phyloP scores from a whole-genome alignment of 2,113 vertebrate genomes.

The Erythrolamprus reginae region DNA sequence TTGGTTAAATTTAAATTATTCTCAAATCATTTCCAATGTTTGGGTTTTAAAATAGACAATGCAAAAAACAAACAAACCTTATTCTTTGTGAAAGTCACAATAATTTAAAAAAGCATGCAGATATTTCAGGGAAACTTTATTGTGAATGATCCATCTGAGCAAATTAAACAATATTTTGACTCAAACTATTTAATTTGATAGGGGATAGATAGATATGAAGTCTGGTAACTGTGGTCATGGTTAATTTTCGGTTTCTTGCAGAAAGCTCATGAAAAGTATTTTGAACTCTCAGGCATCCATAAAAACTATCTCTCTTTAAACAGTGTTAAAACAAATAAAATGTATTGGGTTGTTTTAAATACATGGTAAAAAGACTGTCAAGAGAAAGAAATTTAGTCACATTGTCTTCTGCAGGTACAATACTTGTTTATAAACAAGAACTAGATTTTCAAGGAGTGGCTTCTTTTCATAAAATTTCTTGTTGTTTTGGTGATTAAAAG shows the following conservation, averaged over 20 bases:
- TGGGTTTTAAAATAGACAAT: not conserved
- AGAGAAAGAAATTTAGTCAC: not conserved
- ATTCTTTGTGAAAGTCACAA: not conserved
- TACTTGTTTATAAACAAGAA: not conserved
- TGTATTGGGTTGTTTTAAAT: not conserved
- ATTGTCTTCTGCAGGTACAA: not conserved
- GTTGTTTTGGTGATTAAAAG: not conserved
- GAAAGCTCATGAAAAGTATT: not conserved
- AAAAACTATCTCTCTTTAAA: slow-evolving; percentile 10
- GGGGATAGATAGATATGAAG: not conserved
- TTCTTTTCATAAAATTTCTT: not conserved
- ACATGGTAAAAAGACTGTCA: not conserved
- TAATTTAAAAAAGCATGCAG: slow-evolving; percentile 2
- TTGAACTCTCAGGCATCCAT: not conserved
- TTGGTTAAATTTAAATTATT: not conserved
- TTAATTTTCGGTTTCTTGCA: not conserved
- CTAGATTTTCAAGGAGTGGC: not conserved
- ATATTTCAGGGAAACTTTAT: not conserved
- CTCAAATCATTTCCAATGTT: not conserved
- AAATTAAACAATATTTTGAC: not conserved
- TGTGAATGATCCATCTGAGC: not conserved
- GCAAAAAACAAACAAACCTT: not conserved
- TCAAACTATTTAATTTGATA: not conserved
- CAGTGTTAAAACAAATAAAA: not conserved
- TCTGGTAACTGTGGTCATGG: not conserved